Base-by-base conservation (phyloP, 2,113 vertebrate species). In the Oenanthe oenanthe region DNA sequence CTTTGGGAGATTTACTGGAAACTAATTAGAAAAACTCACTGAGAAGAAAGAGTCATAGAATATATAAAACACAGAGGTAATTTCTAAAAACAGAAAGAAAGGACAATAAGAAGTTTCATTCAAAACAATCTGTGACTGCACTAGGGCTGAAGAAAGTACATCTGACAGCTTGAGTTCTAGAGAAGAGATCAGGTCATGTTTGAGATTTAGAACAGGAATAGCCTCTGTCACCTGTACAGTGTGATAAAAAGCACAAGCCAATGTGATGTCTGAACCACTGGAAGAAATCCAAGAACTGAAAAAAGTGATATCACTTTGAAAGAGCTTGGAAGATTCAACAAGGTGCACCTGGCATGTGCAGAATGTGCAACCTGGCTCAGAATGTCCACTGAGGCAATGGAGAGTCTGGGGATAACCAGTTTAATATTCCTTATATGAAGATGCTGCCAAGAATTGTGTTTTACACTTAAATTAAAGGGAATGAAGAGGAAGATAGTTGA, bases 321-420 rank as follows among this genome's bases (percentile, higher is more conserved):
- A 83, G 19, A 65, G 24, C 7, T 21, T 57, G 36, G 24, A 53
- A 62, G 15, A 34, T 34, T 66, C 51, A 66, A 7, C 31, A 66
- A 71, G 51, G 18, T 14, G 8, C 5, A 7, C 12, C 6, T 51
- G 26, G 32, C 31, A 13, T 7, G 10, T 56, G 45, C 51, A 66
- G 32, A 62, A n/a, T 0, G 0, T n/a, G 18, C 2, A 10, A 28
- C 9, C 34, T 61, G 31, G 19, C 57, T 88, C 8, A 18, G 29
- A 53, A 57, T 38, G 29, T 53, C 22, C 34, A 42, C 4, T 1
- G 10, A 67, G 65, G 20, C 28, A 40, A 28, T 36, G 56, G 60
- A 45, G 34, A 36, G 8, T 12, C 25, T 67, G 47, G 32, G 31
- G 12, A 70, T 62, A 50, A 56, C 58, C 13, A 56, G 24, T 2